phyloP scores from a whole-genome alignment of 2,888 invertebrate genomes.

The Drosophila buzzatii region DNA sequence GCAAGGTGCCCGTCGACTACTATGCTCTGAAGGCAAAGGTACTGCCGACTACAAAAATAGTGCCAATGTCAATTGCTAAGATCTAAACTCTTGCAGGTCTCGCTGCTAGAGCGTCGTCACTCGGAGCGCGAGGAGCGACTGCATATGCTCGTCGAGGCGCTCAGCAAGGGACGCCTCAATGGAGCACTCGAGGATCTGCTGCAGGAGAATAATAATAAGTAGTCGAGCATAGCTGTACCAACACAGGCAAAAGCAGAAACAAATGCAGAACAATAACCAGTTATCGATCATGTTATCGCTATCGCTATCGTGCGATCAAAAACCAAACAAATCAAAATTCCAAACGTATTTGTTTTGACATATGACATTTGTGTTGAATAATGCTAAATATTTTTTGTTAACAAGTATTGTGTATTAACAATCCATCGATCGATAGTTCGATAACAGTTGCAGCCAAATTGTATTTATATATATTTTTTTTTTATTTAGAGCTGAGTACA shows the following conservation, averaged over 20 bases:
- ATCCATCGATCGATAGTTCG: slow-evolving; percentile 22
- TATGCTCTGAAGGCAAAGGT: slow-evolving; percentile 85
- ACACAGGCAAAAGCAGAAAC: neutral
- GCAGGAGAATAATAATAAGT: slow-evolving; percentile 84
- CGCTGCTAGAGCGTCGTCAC: slow-evolving; percentile 84
- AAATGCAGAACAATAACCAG: neutral
- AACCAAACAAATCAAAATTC: slow-evolving; percentile 34
- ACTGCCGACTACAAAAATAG: slow-evolving; percentile 31
- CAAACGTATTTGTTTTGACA: slow-evolving; percentile 5
- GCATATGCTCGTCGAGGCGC: slow-evolving; percentile 85
- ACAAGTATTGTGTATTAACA: slow-evolving; percentile 21
- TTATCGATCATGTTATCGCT: slow-evolving; percentile 16
- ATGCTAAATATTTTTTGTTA: slow-evolving; percentile 23
- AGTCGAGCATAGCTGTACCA: slow-evolving; percentile 21
- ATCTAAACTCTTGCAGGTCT: slow-evolving; percentile 73
- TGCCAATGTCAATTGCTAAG: neutral
- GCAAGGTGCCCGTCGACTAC: slow-evolving; percentile 85
- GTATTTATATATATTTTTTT: slow-evolving; percentile 3
- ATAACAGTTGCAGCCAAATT: slow-evolving; percentile 44
- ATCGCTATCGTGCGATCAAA: slow-evolving; percentile 1
- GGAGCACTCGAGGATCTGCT: slow-evolving; percentile 84
- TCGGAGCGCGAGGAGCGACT: slow-evolving; percentile 85
- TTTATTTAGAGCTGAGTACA: slow-evolving; percentile 1
- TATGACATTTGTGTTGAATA: slow-evolving; percentile 37
- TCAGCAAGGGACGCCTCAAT: slow-evolving; percentile 85